phyloP scores from a whole-genome alignment of 2,113 vertebrate genomes.

The Pholis gunnellus region DNA sequence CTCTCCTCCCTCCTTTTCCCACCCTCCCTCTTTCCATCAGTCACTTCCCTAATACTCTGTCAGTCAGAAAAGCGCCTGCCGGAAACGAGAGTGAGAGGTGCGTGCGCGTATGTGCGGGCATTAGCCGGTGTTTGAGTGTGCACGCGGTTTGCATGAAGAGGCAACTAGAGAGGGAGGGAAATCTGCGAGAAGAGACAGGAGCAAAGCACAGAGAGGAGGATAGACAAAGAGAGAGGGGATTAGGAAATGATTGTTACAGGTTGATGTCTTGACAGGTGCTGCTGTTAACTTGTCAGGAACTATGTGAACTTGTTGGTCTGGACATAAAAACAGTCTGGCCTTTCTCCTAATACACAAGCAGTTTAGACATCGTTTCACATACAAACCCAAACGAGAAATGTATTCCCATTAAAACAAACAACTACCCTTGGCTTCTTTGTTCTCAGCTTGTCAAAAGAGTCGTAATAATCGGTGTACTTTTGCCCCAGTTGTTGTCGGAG shows the following conservation, averaged over 20 bases:
- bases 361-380: background rate
- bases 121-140: slow-evolving; percentile 35
- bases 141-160: slow-evolving; percentile 32
- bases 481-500: too few relatives aligned
- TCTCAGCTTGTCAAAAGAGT: background rate
- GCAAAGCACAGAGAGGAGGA: background rate
- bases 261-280: slow-evolving; percentile 54
- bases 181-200: background rate
- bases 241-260: slow-evolving; percentile 47
- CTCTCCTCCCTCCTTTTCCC: background rate
- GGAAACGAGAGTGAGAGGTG: slow-evolving; percentile 36
- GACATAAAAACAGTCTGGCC: background rate
- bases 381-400: background rate
- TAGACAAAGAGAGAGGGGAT: slow-evolving; percentile 9
- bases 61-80: slow-evolving; percentile 59
- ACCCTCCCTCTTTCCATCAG: slow-evolving; percentile 45
- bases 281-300: slow-evolving; percentile 52
- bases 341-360: too few relatives aligned
- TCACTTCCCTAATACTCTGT: slow-evolving; percentile 63
- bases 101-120: slow-evolving; percentile 4
- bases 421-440: background rate
- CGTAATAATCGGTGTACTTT: too few relatives aligned
- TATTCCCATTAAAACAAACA: background rate
- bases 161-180: background rate
- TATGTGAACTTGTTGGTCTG: background rate